A percentile compares a stretch with the other conserved stretches of the same genome.
phyloP scores from a whole-genome alignment of 2,888 invertebrate genomes.

The Lutraria lutraria region DNA sequence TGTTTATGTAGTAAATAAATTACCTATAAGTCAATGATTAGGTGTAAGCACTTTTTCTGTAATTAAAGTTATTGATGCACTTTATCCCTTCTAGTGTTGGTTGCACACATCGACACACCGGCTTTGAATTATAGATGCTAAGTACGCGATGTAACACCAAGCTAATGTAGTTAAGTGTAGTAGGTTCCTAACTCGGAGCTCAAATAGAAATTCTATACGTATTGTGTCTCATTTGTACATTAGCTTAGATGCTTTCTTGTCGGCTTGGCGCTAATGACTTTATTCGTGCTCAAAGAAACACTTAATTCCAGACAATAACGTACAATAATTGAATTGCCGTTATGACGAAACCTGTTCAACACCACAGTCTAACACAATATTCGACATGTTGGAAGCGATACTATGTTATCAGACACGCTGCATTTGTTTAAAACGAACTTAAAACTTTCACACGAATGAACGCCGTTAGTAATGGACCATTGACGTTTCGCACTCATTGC shows the following conservation, averaged over 20 bases:
- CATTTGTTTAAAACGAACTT: background rate
- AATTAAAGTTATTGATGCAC: background rate
- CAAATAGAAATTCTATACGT: background rate
- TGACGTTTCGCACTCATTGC: background rate
- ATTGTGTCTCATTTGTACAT: background rate
- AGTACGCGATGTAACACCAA: background rate
- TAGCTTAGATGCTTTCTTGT: background rate
- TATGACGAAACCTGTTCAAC: constrained; percentile 13
- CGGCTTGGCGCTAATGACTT: background rate
- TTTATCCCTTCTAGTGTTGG: background rate
- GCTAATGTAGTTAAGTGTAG: background rate
- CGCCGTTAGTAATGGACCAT: background rate
- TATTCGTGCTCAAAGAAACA: constrained; percentile 6
- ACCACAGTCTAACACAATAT: background rate
- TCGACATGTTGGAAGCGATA: background rate
- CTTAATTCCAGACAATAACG: constrained; percentile 22
- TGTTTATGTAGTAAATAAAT: background rate
- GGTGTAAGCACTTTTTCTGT: background rate
- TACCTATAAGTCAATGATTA: background rate
- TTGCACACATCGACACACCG: background rate
- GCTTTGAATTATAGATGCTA: background rate
- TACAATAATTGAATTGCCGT: constrained; percentile 12
- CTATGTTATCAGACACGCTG: background rate
- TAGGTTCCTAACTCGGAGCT: background rate
- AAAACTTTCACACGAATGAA: background rate